Evolutionary conservation across 1,140 invertebrate species (phyloP).

Genomic region (Charaxes varanes): DNA sequence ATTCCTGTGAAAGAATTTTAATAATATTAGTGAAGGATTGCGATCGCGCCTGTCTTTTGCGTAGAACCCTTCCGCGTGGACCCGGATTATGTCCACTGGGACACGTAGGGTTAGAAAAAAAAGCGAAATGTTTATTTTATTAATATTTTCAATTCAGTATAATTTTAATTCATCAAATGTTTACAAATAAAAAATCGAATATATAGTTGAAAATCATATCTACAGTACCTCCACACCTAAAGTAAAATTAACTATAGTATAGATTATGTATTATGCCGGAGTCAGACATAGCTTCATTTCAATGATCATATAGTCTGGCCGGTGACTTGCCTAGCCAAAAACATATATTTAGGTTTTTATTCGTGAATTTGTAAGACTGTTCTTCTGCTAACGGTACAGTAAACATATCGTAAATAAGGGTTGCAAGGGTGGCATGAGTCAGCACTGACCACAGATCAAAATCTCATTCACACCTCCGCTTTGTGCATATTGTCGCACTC

Average conservation of each 20-base stretch:
- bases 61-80: slow-evolving; percentile 53
- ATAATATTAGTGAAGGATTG: slow-evolving; percentile 37
- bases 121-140: slow-evolving; percentile 6
- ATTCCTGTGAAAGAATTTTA: slow-evolving; percentile 14
- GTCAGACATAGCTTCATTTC: no score
- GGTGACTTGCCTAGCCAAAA: no score
- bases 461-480: slow-evolving; percentile 34
- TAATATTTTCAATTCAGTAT: no score
- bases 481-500: slow-evolving; percentile 26
- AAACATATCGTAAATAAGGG: slow-evolving; percentile 20
- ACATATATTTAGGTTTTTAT: not conserved
- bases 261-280: no score
- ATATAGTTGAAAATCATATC: no score
- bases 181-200: no score
- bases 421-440: slow-evolving; percentile 31
- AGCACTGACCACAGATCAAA: slow-evolving; percentile 26
- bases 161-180: no score
- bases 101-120: slow-evolving; percentile 31
- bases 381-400: slow-evolving; percentile 14
- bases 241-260: no score
- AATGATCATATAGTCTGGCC: no score
- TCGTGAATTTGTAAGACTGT: not conserved
- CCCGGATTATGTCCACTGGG: slow-evolving; percentile 37
- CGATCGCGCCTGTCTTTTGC: slow-evolving; percentile 51
- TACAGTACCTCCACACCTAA: no score